Base-by-base conservation (phyloP, 2,113 vertebrate species). In the Isichthys henryi region DNA sequence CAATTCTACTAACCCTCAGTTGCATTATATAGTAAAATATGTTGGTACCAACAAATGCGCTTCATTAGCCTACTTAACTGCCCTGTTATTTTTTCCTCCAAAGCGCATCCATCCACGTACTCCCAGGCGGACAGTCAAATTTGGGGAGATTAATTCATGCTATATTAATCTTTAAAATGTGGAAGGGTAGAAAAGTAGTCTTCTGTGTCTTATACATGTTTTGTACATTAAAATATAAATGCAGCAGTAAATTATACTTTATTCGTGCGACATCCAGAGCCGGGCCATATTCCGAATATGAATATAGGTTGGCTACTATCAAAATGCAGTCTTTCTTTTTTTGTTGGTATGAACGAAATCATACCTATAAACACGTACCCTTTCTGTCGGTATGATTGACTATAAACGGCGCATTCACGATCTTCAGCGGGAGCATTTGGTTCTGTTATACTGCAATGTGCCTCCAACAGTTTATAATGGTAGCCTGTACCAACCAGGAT, bases 391-490 rank as follows among this genome's bases (percentile, higher is more conserved):
- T 48, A 84, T 43, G 39, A 48, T 66, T 50, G 35, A 31, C 39
- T 50, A 13, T 66, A 88, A 82, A 39, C 66, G 3, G 62, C 5
- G 48, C 31, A 52, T 85, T 74, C 52, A 21, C 43, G 10, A 70
- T 70, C 62, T 31, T 10, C 62, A 70, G 62, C 48, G 17, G 50
- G 48, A 88, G 66, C 66, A 74, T 50, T 31, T 88, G 35, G 77
- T 53, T 31, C 53, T 2, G 39, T 45, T 49, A 31, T 77, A 56
- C 89, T 90, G 89, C 89, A 90, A 62, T 87, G 89, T 70, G 39
- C 17, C n/a, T 62, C 23, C 27, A 27, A 49, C 46, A 90, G 13
- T 53, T 6, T n/a, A 35, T 49, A 82, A 43, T 46, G 43, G 82
- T 46, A 58, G 62, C 82, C 58, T 80, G 10, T 52, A 23, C 13